phyloP scores from a whole-genome alignment of 2,113 vertebrate species.

The Archocentrus centrarchus region DNA sequence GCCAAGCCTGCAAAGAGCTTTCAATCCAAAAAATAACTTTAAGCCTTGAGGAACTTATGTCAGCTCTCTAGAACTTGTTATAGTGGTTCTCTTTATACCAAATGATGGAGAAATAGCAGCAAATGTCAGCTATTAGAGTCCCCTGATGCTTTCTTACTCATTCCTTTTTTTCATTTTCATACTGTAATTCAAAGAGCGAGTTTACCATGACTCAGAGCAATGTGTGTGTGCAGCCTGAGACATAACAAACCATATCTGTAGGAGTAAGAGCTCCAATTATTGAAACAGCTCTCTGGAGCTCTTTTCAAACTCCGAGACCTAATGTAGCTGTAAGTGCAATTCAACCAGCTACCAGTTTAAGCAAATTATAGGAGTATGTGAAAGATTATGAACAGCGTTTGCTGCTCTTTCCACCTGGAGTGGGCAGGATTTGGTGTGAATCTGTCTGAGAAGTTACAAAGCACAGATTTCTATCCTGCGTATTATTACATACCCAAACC shows the following conservation, averaged over 20 bases:
- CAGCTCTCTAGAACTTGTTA: background rate
- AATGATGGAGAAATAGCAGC: background rate
- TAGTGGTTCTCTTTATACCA: background rate
- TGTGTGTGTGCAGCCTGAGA: background rate
- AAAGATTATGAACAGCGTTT: slow-evolving; percentile 36
- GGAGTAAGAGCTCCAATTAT: slow-evolving; percentile 57
- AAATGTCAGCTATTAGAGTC: background rate
- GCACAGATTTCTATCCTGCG: background rate
- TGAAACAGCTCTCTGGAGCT: slow-evolving; percentile 46
- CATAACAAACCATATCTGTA: slow-evolving; percentile 8
- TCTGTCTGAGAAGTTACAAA: background rate
- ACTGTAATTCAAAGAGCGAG: background rate
- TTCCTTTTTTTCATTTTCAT: background rate
- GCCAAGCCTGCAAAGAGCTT: background rate
- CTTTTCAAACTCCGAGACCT: slow-evolving; percentile 10
- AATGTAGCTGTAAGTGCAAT: slow-evolving; percentile 27
- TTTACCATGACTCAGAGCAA: slow-evolving; percentile 16
- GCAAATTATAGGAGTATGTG: slow-evolving; percentile 39
- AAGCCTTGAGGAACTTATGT: background rate
- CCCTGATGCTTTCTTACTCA: background rate
- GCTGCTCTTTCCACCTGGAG: slow-evolving; percentile 25
- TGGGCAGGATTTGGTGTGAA: background rate
- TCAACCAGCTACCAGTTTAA: slow-evolving; percentile 26
- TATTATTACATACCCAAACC: background rate
- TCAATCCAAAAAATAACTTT: background rate